Conservation (phyloP, 1,140 invertebrate species). For the Odontomachus brunneus region DNA sequence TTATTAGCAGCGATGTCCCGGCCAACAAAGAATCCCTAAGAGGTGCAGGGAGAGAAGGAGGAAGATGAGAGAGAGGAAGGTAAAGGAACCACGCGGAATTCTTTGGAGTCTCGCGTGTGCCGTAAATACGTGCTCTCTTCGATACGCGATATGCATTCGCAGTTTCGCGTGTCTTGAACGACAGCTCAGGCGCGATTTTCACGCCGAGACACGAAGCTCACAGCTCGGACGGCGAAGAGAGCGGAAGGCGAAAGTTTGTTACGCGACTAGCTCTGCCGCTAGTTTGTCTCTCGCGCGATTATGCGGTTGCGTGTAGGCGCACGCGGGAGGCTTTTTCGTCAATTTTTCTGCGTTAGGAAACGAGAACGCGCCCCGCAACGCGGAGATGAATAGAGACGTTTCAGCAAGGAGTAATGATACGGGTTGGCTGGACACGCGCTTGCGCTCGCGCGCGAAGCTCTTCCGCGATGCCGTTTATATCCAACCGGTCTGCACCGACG, state of each 20-base stretch:
- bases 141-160: too few relatives aligned
- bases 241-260: neutral
- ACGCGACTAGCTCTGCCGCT: too few relatives aligned
- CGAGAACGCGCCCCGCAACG: constrained; percentile 56
- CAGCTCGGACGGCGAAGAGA: neutral
- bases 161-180: too few relatives aligned
- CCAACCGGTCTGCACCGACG: constrained; percentile 70
- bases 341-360: constrained; percentile 40
- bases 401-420: constrained; percentile 78
- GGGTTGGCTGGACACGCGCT: constrained; percentile 74
- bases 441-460: constrained; percentile 67
- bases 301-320: neutral
- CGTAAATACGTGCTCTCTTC: neutral
- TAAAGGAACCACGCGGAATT: constrained; percentile 28
- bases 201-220: neutral
- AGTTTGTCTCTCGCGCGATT: neutral
- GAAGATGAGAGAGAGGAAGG: too few relatives aligned
- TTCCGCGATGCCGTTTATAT: constrained; percentile 74
- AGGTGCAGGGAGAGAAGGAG: neutral
- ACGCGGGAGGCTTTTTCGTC: neutral
- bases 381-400: constrained; percentile 77
- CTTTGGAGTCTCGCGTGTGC: constrained; percentile 35
- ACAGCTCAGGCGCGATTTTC: neutral
- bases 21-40: constrained; percentile 45
- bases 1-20: constrained; percentile 71